Conservation (phyloP, 2,797 vertebrate genomes). For the Momotus momota region DNA sequence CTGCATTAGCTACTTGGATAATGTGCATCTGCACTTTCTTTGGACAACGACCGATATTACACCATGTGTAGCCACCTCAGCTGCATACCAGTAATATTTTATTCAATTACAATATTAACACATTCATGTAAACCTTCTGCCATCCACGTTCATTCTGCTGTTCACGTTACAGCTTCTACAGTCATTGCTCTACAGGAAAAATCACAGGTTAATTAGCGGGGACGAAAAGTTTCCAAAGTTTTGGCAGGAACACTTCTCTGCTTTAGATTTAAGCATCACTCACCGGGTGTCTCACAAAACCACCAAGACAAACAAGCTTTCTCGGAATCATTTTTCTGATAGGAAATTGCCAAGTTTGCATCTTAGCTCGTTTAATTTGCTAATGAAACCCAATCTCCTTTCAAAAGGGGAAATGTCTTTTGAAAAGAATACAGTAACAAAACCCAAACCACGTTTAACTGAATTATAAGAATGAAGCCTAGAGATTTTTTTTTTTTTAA, state of each 20-base stretch:
- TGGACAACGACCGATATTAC: background rate
- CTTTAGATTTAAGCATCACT: background rate
- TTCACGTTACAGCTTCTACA: background rate
- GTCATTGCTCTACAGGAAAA: conserved; percentile 5
- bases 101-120: background rate
- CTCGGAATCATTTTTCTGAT: background rate
- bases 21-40: background rate
- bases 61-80: background rate
- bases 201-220: conserved; percentile 12
- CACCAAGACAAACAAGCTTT: background rate
- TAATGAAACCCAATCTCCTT: conserved; percentile 20
- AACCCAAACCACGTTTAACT: background rate
- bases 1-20: background rate
- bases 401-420: background rate
- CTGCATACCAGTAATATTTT: background rate
- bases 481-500: background rate
- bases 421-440: background rate
- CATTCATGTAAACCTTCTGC: background rate
- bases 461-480: background rate
- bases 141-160: background rate
- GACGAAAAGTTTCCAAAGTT: background rate
- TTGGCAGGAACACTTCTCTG: background rate
- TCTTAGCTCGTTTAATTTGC: conserved; percentile 26
- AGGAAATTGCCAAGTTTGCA: conserved; percentile 14
- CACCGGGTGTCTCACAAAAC: background rate